Percentiles rank a stretch among this genome's conserved stretches.
Conservation (phyloP, 2,888 invertebrate genomes). For the Platycnemis pennipes region DNA sequence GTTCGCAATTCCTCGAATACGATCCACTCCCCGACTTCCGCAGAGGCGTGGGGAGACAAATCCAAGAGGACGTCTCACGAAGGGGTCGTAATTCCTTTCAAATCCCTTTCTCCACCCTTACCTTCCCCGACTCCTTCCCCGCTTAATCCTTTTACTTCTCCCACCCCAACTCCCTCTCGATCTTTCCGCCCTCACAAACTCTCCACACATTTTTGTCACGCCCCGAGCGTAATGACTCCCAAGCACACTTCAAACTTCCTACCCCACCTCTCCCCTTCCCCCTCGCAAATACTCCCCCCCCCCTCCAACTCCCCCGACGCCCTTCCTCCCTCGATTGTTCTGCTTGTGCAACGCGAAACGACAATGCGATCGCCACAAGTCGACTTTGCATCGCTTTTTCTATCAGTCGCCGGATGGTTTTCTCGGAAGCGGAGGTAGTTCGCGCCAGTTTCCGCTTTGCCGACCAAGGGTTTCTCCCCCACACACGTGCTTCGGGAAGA, state of each 20-base stretch:
- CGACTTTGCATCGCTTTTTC: neutral
- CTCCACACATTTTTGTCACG: constrained; percentile 21
- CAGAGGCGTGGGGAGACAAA: neutral
- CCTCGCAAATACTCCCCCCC: neutral
- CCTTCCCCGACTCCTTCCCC: neutral
- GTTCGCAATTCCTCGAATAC: neutral
- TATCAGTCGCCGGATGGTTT: neutral
- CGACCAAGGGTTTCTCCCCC: neutral
- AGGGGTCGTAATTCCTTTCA: constrained; percentile 26
- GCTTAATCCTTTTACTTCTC: constrained; percentile 10
- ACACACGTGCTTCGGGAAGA: neutral
- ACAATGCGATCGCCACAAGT: neutral
- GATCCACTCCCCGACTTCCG: neutral
- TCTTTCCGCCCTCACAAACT: neutral
- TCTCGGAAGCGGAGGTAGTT: neutral
- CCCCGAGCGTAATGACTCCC: neutral
- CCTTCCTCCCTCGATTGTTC: neutral
- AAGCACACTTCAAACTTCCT: neutral
- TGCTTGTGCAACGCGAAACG: neutral
- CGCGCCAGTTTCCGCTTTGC: neutral
- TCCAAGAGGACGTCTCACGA: neutral
- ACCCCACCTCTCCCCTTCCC: neutral
- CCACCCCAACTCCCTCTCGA: neutral
- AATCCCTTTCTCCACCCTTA: neutral
- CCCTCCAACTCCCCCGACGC: neutral